Base-by-base conservation (phyloP, 1,140 invertebrate species). In the Polyergus mexicanus region DNA sequence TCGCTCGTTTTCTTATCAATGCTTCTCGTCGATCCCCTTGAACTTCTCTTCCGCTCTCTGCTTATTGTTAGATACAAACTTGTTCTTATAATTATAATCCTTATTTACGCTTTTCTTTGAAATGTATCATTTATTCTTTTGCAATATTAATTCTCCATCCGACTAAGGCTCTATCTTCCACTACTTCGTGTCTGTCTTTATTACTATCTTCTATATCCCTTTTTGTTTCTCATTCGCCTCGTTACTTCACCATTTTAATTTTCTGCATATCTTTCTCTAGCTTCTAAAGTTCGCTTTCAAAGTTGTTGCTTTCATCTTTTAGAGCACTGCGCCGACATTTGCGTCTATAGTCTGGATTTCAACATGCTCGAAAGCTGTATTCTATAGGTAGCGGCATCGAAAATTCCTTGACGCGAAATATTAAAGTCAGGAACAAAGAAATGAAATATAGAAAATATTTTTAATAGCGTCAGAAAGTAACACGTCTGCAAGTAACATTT, bases 281-380 rank as follows among this genome's bases (percentile, higher is more conserved):
- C 54, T 44, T 0, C 66, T 32, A 44, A 72, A 81, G 78, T 72
- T 81, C 2, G 19, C 66, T 44, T 71, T n/a, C n/a, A 13, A 58
- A 81, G 51, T 44, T 71, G 66, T 58, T 38, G 25, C 54, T 81
- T 81, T 88, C 75, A 68, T 81, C 62, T 86, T 63, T 38, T 62
- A 83, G 44, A 58, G 75, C 74, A 13, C 28, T 44, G 41, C 74
- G 22, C 6, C 58, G 62, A n/a, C 47, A 77, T 75, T 84, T 44
- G 60, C 44, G 44, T 28, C 63, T 60, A 28, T 85, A 76, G 47
- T 16, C 47, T 60, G 62, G 58, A 58, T 81, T 85, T 80, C 68
- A 63, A 51, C 62, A 56, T 35, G 16, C 16, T 44, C 28, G 54
- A 51, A 60, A 80, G 65, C 51, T 38, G 47, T 80, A 19, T 80